These are phyloP conservation scores for Amniataba percoides DNA, from an alignment of 2,797 vertebrate species.

Conservation along the genomic window DNA sequence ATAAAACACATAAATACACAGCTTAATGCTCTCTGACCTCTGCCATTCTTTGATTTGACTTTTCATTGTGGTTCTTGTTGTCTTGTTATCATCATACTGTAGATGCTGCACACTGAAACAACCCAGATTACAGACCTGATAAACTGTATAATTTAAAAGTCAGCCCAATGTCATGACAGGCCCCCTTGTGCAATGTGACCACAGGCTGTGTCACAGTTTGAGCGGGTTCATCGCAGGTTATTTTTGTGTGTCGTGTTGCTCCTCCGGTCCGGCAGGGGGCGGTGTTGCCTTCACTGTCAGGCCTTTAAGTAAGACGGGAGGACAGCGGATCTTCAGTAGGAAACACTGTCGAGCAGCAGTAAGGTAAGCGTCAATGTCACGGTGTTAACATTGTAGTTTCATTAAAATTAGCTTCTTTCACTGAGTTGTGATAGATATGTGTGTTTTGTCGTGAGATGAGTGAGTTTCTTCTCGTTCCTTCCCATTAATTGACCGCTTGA, in stretches of 20 bases:
- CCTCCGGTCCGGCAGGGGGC: constrained; percentile 62
- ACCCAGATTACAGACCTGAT: not conserved
- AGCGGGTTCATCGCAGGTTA: too few species aligned
- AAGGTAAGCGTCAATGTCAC: constrained; percentile 76
- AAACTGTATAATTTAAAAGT: too few species aligned
- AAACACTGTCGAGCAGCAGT: not conserved
- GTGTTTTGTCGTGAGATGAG: accelerated
- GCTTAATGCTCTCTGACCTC: not conserved
- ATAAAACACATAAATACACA: too few species aligned
- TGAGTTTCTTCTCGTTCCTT: accelerated
- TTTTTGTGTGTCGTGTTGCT: too few species aligned
- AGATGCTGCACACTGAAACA: not conserved
- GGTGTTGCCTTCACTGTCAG: accelerated
- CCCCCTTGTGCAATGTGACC: too few species aligned
- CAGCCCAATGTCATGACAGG: too few species aligned
- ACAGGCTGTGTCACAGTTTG: too few species aligned
- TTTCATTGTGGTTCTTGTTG: not conserved
- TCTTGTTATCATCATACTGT: too few species aligned
- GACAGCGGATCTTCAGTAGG: not conserved
- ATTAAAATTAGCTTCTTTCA: accelerated
- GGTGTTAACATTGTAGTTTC: accelerated
- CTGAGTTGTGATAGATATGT: accelerated
- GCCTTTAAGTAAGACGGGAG: not conserved
- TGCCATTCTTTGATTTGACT: not conserved
- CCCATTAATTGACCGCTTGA: not conserved